Percentiles rank a stretch among this genome's conserved stretches.
phyloP scores from a whole-genome alignment of 1,140 invertebrate genomes.

The Olivierus martensii region DNA sequence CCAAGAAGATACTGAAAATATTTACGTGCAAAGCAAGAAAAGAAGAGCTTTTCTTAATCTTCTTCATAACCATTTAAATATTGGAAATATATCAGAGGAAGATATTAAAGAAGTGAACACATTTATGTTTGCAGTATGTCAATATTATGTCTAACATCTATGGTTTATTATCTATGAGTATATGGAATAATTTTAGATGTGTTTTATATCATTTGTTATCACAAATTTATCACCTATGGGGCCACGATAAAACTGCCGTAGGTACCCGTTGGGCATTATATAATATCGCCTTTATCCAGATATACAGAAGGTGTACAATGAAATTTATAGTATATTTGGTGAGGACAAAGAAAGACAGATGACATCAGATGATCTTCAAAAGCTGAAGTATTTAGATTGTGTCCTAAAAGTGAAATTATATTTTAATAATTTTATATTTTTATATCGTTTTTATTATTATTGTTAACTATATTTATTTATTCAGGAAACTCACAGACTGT shows the following conservation, averaged over 20 bases:
- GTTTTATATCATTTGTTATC: too few species aligned
- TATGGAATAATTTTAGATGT: too few species aligned
- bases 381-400: slow-evolving; percentile 30
- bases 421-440: neutral
- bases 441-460: too few species aligned
- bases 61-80: too few species aligned
- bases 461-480: neutral
- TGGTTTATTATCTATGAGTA: too few species aligned
- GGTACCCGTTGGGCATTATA: slow-evolving; percentile 44
- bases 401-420: slow-evolving; percentile 41
- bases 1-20: too few species aligned
- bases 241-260: slow-evolving; percentile 20
- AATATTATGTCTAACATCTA: too few species aligned
- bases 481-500: slow-evolving; percentile 15
- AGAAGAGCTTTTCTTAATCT: too few species aligned
- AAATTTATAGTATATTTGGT: slow-evolving; percentile 26
- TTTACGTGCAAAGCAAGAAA: too few species aligned
- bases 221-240: slow-evolving; percentile 1
- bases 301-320: slow-evolving; percentile 56
- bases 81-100: too few species aligned
- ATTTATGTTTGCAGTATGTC: too few species aligned
- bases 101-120: too few species aligned
- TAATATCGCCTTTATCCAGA: slow-evolving; percentile 57
- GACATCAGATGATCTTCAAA: slow-evolving; percentile 30
- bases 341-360: slow-evolving; percentile 21